A percentile compares a stretch with the other conserved stretches of the same genome.
phyloP scores from a whole-genome alignment of 2,113 vertebrate species.

The Oncorhynchus kisutch region DNA sequence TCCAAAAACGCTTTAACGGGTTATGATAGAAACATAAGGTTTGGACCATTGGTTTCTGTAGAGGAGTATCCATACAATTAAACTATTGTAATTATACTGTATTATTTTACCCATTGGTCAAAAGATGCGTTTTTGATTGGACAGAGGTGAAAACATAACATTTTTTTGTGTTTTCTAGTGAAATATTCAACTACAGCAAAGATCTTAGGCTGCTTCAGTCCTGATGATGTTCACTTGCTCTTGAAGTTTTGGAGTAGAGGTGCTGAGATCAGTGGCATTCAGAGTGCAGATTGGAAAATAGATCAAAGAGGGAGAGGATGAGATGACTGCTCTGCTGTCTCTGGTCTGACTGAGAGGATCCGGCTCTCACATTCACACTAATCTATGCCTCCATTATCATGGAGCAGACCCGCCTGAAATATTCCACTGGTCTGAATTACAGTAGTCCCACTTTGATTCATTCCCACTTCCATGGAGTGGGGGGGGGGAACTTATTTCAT shows the following conservation, averaged over 20 bases:
- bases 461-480: background rate
- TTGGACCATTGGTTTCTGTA: too few species aligned
- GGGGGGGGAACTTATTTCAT: too few species aligned
- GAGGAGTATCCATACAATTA: too few species aligned
- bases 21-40: too few species aligned
- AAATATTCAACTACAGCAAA: background rate
- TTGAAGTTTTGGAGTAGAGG: background rate
- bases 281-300: conserved; percentile 21
- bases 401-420: conserved; percentile 18
- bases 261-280: conserved; percentile 11
- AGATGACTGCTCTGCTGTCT: conserved; percentile 17
- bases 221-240: background rate
- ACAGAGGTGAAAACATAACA: too few species aligned
- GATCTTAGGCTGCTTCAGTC: background rate
- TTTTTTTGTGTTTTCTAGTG: background rate
- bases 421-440: conserved; percentile 2
- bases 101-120: too few species aligned
- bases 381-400: conserved; percentile 25
- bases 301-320: conserved; percentile 38
- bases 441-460: conserved; percentile 15
- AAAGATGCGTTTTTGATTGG: too few species aligned
- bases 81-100: too few species aligned
- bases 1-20: too few species aligned
- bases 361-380: conserved; percentile 20
- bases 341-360: conserved; percentile 27